Evolutionary conservation across 2,888 invertebrate species (phyloP).

Genomic region (Polydrusus pterygomalis): DNA sequence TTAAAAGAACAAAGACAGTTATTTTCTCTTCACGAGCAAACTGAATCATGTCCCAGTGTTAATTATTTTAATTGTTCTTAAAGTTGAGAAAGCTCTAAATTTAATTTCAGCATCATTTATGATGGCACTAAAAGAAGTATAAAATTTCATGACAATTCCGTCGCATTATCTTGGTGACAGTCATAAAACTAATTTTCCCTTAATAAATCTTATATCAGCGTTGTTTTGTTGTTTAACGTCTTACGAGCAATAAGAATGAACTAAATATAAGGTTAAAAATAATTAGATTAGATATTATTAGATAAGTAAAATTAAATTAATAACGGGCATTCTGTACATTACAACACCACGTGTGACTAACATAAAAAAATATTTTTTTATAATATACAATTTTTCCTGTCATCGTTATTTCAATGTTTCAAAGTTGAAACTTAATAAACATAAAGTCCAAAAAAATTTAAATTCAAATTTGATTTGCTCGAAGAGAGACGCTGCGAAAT

Average conservation of each 20-base stretch:
- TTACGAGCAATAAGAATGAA: neutral
- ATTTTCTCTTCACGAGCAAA: neutral
- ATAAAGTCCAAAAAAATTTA: neutral
- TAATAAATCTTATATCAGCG: conserved; percentile 9
- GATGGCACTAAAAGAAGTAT: conserved; percentile 19
- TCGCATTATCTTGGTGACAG: conserved; percentile 18
- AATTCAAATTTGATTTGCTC: neutral
- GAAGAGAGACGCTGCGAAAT: neutral
- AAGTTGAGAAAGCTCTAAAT: conserved; percentile 2
- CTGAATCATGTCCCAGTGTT: neutral
- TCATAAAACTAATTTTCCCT: conserved; percentile 21
- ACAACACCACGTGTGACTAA: too few species aligned
- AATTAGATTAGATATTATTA: neutral
- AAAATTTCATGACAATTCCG: conserved; percentile 15
- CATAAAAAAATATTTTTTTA: too few species aligned
- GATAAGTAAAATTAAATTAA: neutral
- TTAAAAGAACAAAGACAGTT: neutral
- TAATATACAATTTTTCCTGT: too few species aligned
- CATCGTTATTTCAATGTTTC: too few species aligned
- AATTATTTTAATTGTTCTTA: conserved; percentile 16
- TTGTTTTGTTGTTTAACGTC: conserved; percentile 10
- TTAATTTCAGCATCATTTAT: conserved; percentile 20
- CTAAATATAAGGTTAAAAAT: neutral
- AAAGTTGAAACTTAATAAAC: neutral
- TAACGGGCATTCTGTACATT: too few species aligned